Evolutionary conservation across 2,113 vertebrate species (phyloP), one percentile per base, ranked within the genome.

Genomic region (Hippocampus comes): DNA sequence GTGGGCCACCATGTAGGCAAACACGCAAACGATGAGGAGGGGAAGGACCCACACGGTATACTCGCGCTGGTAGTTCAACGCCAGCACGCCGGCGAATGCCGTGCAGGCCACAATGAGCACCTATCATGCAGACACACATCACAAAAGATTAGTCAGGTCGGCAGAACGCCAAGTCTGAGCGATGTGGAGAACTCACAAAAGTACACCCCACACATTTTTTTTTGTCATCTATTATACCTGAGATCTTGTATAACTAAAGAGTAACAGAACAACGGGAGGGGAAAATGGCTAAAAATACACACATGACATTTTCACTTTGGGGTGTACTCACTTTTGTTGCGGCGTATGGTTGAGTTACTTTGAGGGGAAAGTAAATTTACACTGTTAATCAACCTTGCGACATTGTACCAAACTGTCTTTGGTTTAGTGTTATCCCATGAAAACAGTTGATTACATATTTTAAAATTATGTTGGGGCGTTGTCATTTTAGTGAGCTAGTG

Each of bases 11-110:
- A 99, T 92, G 92, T 95, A 99, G 80, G 97, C 95, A 87, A 99
- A 99, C 67, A 98, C 82, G 86, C 95, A 97, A 86, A 97, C 94
- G 79, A 99, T 98, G 90, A 99, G 77, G 59, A 99, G 95, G 12
- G 97, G 97, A 77, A 98, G 89, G 75, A 99, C 95, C 97, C 97
- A 99, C 15, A 97, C 93, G 0, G 96, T 98, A 90, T 99, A 99
- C 73, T 98, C 96, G 21, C 89, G 91, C 90, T 97, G 97, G 90
- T 98, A 96, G 91, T 98, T 99, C 82, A 99, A 92, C 71, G 97
- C 92, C 92, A 99, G 89, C 63, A 99, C 85, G 3, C 97, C 96
- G 0, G 93, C 94, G 80, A 99, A 91, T 15, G 95, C 97, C 8
- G 97, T 98, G 83, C 94, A 94, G 68, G 95, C 94, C 80, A 99